Evolutionary conservation across 1,140 invertebrate genomes (phyloP), one percentile per base, ranked within the genome.

Genomic region (Mactra quadrangularis): DNA sequence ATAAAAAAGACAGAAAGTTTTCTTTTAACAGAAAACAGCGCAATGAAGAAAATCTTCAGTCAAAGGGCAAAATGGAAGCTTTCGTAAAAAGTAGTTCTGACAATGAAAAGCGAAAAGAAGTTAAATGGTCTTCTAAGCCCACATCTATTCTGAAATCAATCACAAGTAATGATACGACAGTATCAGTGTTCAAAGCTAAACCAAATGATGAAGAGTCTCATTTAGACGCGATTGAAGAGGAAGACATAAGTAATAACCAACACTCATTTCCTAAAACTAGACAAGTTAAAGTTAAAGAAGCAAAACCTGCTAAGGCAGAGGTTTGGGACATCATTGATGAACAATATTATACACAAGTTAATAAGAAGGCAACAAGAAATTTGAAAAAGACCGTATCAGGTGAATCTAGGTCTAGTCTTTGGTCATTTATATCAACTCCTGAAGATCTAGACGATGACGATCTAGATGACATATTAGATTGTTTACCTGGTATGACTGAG

Each of bases 401-500:
- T 41, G 85, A 86, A 35, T 87, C 87, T 19, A 72, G 83, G 29
- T 84, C 87, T n/a, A 86, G 84, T 47, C 45, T 87, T 3, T 87
- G 87, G 87, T 87, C 87, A 38, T 86, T 86, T 59, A 74, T 87
- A 66, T 85, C 87, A 17, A 82, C 85, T 22, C 83, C 82, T 25
- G 74, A 86, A 22, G 87, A 87, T 78, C 57, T 77, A 25, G 83
- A 86, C 38, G 83, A 87, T 55, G 81, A 84, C 35, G 85, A 86
- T 38, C 35, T 87, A n/a, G 87, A 83, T 22, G 64, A 82, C 31
- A 85, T 87, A 22, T 71, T 87, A 19, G 83, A 86, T 13, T 84
- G 83, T 72, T 66, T 87, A 60, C 87, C 87, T 15, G 87, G 87
- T 33, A 87, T 87, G 87, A 52, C 87, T 13, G 82, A 87, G 55